A percentile compares a stretch with the other conserved stretches of the same genome.
Conservation (phyloP, 2,888 invertebrate species). For the Macrophya alboannulata region DNA sequence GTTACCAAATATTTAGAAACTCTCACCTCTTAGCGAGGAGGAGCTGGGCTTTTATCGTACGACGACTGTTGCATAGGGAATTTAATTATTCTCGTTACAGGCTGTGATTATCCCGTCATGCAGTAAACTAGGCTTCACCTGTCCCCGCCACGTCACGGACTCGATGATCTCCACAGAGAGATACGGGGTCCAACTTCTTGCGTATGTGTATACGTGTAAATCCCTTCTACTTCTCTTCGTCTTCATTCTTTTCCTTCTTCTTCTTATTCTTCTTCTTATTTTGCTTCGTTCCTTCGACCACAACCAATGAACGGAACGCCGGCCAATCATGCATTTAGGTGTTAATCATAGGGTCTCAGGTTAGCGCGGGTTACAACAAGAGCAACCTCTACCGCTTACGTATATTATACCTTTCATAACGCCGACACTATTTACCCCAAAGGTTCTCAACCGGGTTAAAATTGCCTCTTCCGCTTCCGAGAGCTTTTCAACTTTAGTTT, state of each 20-base stretch:
- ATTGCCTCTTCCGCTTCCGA: slow-evolving; percentile 21
- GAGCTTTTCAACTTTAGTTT: background rate
- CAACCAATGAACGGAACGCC: slow-evolving; percentile 38
- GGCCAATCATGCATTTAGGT: slow-evolving; percentile 72
- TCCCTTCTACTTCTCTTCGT: background rate
- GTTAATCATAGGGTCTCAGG: slow-evolving; percentile 77
- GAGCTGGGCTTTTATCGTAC: slow-evolving; percentile 34
- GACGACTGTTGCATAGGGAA: slow-evolving; percentile 62
- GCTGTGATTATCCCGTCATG: slow-evolving; percentile 77
- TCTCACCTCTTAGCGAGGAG: slow-evolving; percentile 39
- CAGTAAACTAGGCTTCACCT: slow-evolving; percentile 77
- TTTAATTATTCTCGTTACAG: slow-evolving; percentile 76
- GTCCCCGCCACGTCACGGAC: slow-evolving; percentile 65
- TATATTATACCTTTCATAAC: slow-evolving; percentile 70
- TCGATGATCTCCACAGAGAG: slow-evolving; percentile 42
- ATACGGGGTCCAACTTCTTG: background rate
- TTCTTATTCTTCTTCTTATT: slow-evolving; percentile 59
- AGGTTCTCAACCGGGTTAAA: slow-evolving; percentile 17
- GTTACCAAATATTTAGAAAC: slow-evolving; percentile 59
- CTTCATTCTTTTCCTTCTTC: slow-evolving; percentile 65
- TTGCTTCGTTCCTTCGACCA: slow-evolving; percentile 44
- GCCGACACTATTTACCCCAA: slow-evolving; percentile 66
- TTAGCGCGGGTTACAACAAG: slow-evolving; percentile 72
- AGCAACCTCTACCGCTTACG: slow-evolving; percentile 63
- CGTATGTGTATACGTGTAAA: background rate